Conservation (phyloP, 1,140 invertebrate species). For the Himalopsyche phryganea region DNA sequence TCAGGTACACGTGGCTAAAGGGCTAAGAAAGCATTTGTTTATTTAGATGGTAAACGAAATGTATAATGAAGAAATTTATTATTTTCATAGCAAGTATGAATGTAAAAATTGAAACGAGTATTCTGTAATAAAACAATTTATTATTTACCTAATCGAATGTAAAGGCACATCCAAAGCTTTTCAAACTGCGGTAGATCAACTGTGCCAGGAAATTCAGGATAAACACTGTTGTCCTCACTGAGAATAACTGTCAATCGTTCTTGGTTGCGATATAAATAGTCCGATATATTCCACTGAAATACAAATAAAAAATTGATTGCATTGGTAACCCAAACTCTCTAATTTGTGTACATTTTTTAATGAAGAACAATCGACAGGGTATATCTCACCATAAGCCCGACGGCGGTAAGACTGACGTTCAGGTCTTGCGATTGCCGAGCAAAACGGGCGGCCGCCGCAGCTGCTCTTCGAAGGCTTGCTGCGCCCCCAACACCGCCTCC, state of each 20-base stretch:
- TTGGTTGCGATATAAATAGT: slow-evolving; percentile 94
- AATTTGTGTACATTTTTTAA: no score
- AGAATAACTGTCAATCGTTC: slow-evolving; percentile 76
- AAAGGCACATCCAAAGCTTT: slow-evolving; percentile 93
- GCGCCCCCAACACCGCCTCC: slow-evolving; percentile 64
- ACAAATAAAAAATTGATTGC: not conserved
- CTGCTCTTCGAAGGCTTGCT: slow-evolving; percentile 83
- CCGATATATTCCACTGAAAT: slow-evolving; percentile 92
- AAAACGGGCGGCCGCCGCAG: slow-evolving; percentile 94
- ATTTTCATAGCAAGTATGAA: no score
- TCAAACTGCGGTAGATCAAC: slow-evolving; percentile 87
- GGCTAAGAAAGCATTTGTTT: no score
- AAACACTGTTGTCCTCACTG: slow-evolving; percentile 65
- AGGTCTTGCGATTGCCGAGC: slow-evolving; percentile 94
- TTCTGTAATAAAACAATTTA: no score
- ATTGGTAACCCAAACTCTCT: not conserved
- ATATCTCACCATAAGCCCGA: slow-evolving; percentile 82
- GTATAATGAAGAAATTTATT: no score
- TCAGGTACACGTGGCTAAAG: no score
- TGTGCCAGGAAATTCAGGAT: slow-evolving; percentile 79
- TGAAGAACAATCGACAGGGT: no score
- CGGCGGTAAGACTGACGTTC: slow-evolving; percentile 97
- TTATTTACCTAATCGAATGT: slow-evolving; percentile 69
- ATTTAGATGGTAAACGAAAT: no score
- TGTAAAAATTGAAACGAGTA: no score